Evolutionary conservation across 1,140 invertebrate species (phyloP), one percentile per base, ranked within the genome.

Genomic region (Aleiodes sp.): DNA sequence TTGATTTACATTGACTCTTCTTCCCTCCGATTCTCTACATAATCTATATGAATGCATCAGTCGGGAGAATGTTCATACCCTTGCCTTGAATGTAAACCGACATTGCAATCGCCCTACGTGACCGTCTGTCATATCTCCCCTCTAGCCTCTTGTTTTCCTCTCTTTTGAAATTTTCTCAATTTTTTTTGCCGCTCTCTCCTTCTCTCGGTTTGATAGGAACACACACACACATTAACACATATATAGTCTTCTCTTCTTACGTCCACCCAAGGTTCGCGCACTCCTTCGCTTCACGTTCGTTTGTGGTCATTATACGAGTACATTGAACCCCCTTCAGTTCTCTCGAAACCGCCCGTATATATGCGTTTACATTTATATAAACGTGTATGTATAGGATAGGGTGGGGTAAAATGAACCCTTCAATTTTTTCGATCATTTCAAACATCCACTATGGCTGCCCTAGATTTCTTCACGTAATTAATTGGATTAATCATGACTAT

Each of bases 231-330:
- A 14, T 35, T 43, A 35, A 67, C 33, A 57, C 26, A 31, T 29
- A 33, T 31, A 35, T 57, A 41, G 19, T 57, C 46, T 67, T 43
- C 63, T 65, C 41, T 19, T 19, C 41, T 14, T 16, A 19, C 41
- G 31, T 35, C 4, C 31, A 16, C 31, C n/a, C n/a, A n/a, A n/a
- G 60, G 31, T 21, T 63, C 66, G 35, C 56, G 59, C n/a, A n/a
- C 62, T 78, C 69, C 77, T 77, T 72, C 57, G 73, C 74, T 76
- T 73, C 73, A 70, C 74, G 72, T 74, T 77, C 70, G 75, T 79
- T 77, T 76, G 75, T 75, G 74, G 75, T 76, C 76, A 76, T 76
- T 80, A 78, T 73, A 70, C 21, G 68, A 66, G 78, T 78, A 72
- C 78, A 41, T 80, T 80, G 78, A 81, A 81, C 76, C 37, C 70